Conservation (phyloP, 92 coral and sea anemone genomes). For the Zoanthus sociatus region DNA sequence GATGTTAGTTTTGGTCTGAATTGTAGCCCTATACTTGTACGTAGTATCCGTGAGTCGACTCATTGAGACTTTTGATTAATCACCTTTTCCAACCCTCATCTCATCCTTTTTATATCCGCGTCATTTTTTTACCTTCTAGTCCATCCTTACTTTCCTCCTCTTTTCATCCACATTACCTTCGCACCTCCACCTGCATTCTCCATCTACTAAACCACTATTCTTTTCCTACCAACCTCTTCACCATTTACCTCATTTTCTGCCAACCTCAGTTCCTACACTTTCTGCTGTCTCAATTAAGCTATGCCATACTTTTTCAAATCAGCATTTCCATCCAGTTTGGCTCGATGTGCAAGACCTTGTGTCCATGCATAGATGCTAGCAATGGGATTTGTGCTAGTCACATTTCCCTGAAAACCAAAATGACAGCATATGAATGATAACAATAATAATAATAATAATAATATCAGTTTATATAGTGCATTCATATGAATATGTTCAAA, state of each 20-base stretch:
- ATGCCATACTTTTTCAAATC: slow-evolving; percentile 76
- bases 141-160: not conserved
- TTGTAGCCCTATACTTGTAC: too few relatives aligned
- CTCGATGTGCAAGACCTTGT: slow-evolving; percentile 92
- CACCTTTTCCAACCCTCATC: not conserved
- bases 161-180: not conserved
- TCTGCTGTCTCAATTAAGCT: not conserved
- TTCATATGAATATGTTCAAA: too few relatives aligned
- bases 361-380: slow-evolving; percentile 99
- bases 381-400: slow-evolving; percentile 94
- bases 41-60: too few relatives aligned
- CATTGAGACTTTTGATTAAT: too few relatives aligned
- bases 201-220: not conserved
- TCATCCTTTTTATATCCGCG: not conserved
- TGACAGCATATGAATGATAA: not conserved
- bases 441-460: too few relatives aligned
- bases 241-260: not conserved
- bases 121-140: not conserved
- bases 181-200: not conserved
- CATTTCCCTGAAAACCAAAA: slow-evolving; percentile 75
- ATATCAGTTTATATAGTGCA: too few relatives aligned
- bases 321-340: slow-evolving; percentile 92
- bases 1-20: too few relatives aligned
- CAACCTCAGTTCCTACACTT: not conserved
- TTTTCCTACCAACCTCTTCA: not conserved